These are phyloP conservation scores for Dendronephthya gigantea DNA, from an alignment of 64 coral and sea anemone genomes.

Conservation along the genomic window DNA sequence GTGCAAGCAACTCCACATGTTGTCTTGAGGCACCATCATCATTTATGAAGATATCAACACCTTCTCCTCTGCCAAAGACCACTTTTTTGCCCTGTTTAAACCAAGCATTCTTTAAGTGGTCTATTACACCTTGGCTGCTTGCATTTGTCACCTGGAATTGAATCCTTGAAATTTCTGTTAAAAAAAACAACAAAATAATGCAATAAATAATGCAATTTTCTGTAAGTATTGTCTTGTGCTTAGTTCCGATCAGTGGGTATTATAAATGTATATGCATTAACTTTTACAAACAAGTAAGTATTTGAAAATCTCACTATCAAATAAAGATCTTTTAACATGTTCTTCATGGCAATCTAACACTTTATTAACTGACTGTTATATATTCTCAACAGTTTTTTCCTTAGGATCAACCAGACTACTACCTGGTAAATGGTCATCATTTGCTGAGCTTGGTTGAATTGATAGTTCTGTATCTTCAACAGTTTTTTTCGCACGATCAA, in stretches of 20 bases:
- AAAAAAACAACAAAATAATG: too few relatives aligned
- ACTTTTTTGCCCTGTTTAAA: background rate
- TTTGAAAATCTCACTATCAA: too few relatives aligned
- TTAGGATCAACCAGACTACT: background rate
- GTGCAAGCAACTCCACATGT: background rate
- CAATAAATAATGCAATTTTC: background rate
- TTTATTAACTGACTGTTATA: too few relatives aligned
- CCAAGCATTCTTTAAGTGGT: background rate
- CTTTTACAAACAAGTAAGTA: too few relatives aligned
- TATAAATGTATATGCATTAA: too few relatives aligned
- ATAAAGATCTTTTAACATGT: too few relatives aligned
- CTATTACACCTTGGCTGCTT: background rate
- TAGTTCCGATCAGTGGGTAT: too few relatives aligned
- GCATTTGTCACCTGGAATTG: background rate
- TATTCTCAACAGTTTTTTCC: background rate
- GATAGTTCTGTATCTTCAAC: background rate
- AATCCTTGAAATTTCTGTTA: background rate
- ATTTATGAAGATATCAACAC: constrained; percentile 1
- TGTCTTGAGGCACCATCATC: background rate
- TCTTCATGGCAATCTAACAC: too few relatives aligned
- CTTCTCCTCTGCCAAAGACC: background rate
- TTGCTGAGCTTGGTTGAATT: background rate
- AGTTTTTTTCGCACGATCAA: background rate
- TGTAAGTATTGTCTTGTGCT: too few relatives aligned
- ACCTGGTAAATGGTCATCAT: background rate